Percentiles rank a stretch among this genome's conserved stretches.
These are phyloP conservation scores for Donacobius atricapilla DNA, from an alignment of 2,113 vertebrate genomes.

Conservation along the genomic window DNA sequence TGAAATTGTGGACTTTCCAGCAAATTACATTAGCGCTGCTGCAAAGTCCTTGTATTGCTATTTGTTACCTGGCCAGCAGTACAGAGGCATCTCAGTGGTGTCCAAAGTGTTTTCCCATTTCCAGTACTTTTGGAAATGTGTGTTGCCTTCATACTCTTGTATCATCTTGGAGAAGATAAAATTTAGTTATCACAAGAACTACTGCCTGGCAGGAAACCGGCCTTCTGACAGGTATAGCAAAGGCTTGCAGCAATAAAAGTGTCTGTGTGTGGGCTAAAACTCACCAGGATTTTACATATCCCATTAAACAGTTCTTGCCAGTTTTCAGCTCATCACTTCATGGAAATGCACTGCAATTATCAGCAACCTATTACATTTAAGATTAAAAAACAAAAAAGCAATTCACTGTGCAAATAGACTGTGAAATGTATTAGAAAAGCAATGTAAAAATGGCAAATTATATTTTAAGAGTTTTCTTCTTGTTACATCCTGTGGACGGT, in stretches of 20 bases:
- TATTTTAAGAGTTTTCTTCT: background rate
- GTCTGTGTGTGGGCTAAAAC: background rate
- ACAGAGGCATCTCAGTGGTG: background rate
- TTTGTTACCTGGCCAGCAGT: background rate
- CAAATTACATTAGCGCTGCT: background rate
- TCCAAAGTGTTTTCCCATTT: background rate
- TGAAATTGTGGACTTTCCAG: background rate
- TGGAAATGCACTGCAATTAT: background rate
- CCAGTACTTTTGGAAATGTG: background rate
- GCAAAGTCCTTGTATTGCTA: background rate
- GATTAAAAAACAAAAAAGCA: constrained; percentile 13
- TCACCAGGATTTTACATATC: background rate
- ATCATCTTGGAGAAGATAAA: background rate
- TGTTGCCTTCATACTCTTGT: background rate
- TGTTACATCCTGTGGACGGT: too few relatives aligned
- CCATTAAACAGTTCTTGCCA: background rate
- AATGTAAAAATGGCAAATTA: background rate
- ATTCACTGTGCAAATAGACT: background rate
- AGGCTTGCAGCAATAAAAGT: background rate
- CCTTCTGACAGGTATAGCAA: background rate
- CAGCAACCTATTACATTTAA: background rate
- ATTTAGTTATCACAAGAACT: background rate
- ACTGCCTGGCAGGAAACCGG: background rate
- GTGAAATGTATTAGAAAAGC: background rate
- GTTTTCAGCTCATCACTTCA: background rate